Evolutionary conservation across 2,797 vertebrate species (phyloP).

Genomic region (Xenopus petersii): DNA sequence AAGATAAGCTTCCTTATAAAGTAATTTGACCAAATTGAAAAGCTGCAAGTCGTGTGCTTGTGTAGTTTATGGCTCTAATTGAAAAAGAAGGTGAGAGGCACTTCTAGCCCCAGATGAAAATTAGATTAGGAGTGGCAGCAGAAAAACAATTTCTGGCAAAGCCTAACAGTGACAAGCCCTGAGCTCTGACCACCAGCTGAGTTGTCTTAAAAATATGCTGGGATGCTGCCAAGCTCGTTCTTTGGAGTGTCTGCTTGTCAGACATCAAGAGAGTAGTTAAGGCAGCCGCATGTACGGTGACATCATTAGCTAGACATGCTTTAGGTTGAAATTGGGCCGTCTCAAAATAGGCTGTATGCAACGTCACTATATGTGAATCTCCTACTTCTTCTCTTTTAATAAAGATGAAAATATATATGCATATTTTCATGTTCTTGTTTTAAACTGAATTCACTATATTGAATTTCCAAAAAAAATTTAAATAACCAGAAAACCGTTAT

Average conservation of each 20-base stretch:
- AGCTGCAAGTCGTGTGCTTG: constrained; percentile 12
- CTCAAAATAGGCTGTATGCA: not conserved
- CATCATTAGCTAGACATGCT: constrained; percentile 20
- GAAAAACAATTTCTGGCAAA: constrained; percentile 64
- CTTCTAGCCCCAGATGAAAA: constrained; percentile 58
- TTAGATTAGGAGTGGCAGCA: constrained; percentile 67
- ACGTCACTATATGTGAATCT: too few species aligned
- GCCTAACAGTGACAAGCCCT: constrained; percentile 63
- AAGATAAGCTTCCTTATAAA: not conserved
- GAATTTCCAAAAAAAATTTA: too few species aligned
- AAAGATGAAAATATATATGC: too few species aligned
- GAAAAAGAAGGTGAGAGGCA: not conserved
- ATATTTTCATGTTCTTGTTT: too few species aligned
- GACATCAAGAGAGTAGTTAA: constrained; percentile 57
- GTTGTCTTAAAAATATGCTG: constrained; percentile 66
- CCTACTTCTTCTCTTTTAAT: too few species aligned
- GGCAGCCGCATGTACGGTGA: constrained; percentile 57
- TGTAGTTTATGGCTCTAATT: not conserved
- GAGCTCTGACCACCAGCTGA: constrained; percentile 66
- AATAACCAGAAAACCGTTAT: too few species aligned
- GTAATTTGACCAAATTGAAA: not conserved
- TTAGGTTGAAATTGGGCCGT: constrained; percentile 7
- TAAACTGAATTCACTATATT: too few species aligned
- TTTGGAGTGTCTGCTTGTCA: constrained; percentile 60
- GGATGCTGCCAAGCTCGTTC: constrained; percentile 68